Evolutionary conservation across 2,113 vertebrate genomes (phyloP).

Genomic region (Nesogale talazaci): DNA sequence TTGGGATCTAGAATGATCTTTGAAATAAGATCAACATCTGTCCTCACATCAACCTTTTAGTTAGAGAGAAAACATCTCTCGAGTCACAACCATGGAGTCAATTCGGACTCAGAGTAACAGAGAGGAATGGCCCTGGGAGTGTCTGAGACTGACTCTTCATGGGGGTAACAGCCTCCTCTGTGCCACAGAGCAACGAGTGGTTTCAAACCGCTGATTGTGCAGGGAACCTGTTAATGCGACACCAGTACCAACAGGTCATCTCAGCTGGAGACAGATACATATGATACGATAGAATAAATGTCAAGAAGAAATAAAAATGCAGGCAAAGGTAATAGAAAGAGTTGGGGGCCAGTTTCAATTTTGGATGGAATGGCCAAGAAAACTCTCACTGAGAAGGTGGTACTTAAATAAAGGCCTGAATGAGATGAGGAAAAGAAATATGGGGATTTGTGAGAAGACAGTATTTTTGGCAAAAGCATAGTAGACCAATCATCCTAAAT

Average conservation of each 20-base stretch:
- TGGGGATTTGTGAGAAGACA: fast-evolving
- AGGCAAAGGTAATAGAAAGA: neutral
- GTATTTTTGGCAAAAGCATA: neutral
- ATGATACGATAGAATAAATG: neutral
- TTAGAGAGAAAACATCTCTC: too few species aligned
- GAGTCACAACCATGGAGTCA: too few species aligned
- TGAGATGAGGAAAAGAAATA: neutral
- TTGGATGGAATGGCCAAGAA: neutral
- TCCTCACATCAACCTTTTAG: neutral
- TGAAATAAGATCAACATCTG: neutral
- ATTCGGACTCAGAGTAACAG: too few species aligned
- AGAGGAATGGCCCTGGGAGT: too few species aligned
- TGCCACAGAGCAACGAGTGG: too few species aligned
- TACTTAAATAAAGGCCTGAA: neutral
- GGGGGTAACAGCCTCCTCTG: too few species aligned
- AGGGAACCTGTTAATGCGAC: too few species aligned
- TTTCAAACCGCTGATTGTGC: too few species aligned
- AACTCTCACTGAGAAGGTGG: neutral
- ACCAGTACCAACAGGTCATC: too few species aligned
- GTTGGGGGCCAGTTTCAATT: neutral
- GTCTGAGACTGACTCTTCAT: too few species aligned
- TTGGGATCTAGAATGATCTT: neutral
- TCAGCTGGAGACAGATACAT: neutral
- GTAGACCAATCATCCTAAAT: neutral
- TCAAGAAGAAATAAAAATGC: neutral